Percentiles rank a stretch among this genome's conserved stretches.
phyloP scores from a whole-genome alignment of 1,140 invertebrate species.

The Dreissena rostriformis region DNA sequence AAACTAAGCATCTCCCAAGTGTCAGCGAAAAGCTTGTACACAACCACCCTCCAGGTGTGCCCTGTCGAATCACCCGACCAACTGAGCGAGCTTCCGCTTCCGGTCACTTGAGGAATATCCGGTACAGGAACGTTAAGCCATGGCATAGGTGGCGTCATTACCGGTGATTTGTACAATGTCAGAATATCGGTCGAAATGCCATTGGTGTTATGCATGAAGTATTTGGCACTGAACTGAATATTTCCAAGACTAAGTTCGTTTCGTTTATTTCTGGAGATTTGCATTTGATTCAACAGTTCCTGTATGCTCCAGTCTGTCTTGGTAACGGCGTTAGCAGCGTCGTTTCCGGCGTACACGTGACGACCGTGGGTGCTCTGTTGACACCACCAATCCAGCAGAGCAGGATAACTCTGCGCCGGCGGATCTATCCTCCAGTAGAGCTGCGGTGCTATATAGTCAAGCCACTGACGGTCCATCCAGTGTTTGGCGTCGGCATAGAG shows the following conservation, averaged over 20 bases:
- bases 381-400: conserved; percentile 76
- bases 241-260: conserved; percentile 66
- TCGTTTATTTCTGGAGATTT: conserved; percentile 59
- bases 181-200: conserved; percentile 66
- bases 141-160: conserved; percentile 65
- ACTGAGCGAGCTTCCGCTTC: conserved; percentile 14
- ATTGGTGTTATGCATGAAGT: conserved; percentile 69
- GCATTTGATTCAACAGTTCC: conserved; percentile 72
- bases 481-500: conserved; percentile 75
- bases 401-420: conserved; percentile 73
- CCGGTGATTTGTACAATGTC: conserved; percentile 61
- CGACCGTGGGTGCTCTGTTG: conserved; percentile 63
- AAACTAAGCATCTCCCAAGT: conserved; percentile 51
- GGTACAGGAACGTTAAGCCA: conserved; percentile 61
- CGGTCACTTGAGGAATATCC: conserved; percentile 40
- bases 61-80: conserved; percentile 49
- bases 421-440: conserved; percentile 78
- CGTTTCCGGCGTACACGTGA: conserved; percentile 71
- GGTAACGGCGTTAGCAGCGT: conserved; percentile 58
- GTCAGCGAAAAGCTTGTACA: conserved; percentile 55
- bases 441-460: conserved; percentile 77
- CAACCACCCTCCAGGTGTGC: conserved; percentile 50
- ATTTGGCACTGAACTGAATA: conserved; percentile 75
- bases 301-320: conserved; percentile 63
- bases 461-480: conserved; percentile 77